phyloP scores from a whole-genome alignment of 2,888 invertebrate species.

The Dichetophora obliterata region DNA sequence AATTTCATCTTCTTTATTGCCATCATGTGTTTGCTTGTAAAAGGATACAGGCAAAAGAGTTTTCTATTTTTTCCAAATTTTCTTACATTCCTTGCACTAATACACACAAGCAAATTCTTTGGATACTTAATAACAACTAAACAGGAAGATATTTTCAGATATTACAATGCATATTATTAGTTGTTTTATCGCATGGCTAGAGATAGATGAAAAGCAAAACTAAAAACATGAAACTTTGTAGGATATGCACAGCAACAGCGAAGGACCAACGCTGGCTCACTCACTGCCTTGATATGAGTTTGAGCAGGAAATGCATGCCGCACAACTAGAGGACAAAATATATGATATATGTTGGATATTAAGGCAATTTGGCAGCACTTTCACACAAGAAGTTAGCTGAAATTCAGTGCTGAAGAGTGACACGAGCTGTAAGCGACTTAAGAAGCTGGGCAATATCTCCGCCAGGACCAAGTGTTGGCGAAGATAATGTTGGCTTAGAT shows the following conservation, averaged over 20 bases:
- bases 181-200: slow-evolving; percentile 17
- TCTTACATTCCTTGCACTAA: not conserved
- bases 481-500: slow-evolving; percentile 8
- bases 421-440: not conserved
- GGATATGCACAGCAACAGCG: slow-evolving; percentile 8
- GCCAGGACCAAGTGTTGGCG: slow-evolving; percentile 1
- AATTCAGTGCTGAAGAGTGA: not conserved
- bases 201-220: not conserved
- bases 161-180: slow-evolving; percentile 28
- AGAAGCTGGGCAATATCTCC: not conserved
- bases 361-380: slow-evolving; percentile 33
- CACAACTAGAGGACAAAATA: not conserved
- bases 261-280: not conserved
- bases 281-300: not conserved
- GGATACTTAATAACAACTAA: slow-evolving; percentile 19
- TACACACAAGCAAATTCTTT: slow-evolving; percentile 24
- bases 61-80: not conserved
- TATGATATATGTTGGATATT: slow-evolving; percentile 16
- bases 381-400: not conserved
- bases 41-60: not conserved
- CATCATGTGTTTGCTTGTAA: not conserved
- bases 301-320: not conserved
- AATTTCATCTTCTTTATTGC: not conserved
- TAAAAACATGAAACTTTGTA: not conserved
- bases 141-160: slow-evolving; percentile 36